Evolutionary conservation across 1,140 invertebrate genomes (phyloP), one percentile per base, ranked within the genome.

Genomic region (Eriocheir sinensis): DNA sequence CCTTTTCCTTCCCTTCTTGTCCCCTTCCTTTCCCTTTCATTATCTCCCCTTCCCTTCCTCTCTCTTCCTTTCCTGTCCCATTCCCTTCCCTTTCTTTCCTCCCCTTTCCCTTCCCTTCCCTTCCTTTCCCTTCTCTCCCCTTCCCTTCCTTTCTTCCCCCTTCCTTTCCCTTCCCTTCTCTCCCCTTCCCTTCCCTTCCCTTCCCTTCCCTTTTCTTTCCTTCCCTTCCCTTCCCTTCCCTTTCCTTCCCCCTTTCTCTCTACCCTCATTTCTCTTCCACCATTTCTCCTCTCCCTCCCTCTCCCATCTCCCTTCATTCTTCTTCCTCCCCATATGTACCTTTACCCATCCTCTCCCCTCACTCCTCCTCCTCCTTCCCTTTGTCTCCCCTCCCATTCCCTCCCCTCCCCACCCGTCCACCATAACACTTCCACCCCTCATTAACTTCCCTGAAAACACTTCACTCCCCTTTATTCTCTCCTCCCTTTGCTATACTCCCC

Each of bases 171-270:
- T 30, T 41, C 30, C 88, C 32, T 38, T 89, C 88, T 89, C 88
- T 89, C 88, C 44, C 88, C 40, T 38, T 89, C 88, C 40, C 88
- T 89, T 89, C 89, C 60, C 89, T 91, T 44, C 60, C 89, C 60
- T 44, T 91, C 89, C 34, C 89, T 60, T 32, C 60, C 44, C 34
- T 32, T 60, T 34, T 91, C 32, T 91, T 34, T 91, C 53, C 60
- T 44, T 85, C 38, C 32, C 30, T 85, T 30, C 30, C 81, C 21
- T 30, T 85, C 81, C 32, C 38, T 85, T 85, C 81, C 32, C 38
- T 85, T 30, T 85, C 81, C 32, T 30, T 38, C 32, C 81, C 30
- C 3, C 32, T 85, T 27, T 85, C 38, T 17, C 38, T 85, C 81
- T 40, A 4, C 40, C 17, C 44, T 38, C 86, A 8, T 38, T 89